Evolutionary conservation across 2,113 vertebrate species (phyloP).

Genomic region (Hemibagrus wyckioides): DNA sequence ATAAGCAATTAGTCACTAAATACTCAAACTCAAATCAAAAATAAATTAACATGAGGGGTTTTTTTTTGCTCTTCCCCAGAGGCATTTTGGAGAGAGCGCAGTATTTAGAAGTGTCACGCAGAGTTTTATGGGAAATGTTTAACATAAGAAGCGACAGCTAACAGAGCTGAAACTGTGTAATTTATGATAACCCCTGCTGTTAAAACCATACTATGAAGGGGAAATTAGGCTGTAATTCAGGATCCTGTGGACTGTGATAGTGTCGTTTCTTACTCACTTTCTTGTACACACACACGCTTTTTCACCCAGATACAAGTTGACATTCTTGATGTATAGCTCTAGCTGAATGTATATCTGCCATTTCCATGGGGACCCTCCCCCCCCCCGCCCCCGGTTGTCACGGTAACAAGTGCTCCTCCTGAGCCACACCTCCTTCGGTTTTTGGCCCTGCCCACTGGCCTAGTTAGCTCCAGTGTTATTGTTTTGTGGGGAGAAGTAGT

Average conservation of each 20-base stretch:
- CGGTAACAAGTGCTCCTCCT: slow-evolving; percentile 49
- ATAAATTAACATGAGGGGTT: slow-evolving; percentile 25
- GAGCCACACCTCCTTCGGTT: slow-evolving; percentile 41
- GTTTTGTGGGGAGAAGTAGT: slow-evolving; percentile 49
- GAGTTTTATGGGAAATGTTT: slow-evolving; percentile 44
- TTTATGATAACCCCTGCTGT: slow-evolving; percentile 36
- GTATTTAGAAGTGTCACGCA: slow-evolving; percentile 46
- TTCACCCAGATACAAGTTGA: slow-evolving; percentile 31
- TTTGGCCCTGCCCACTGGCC: slow-evolving; percentile 46
- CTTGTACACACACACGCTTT: slow-evolving; percentile 23
- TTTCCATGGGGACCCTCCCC: slow-evolving; percentile 49
- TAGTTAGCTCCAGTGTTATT: slow-evolving; percentile 52
- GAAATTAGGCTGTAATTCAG: slow-evolving; percentile 34
- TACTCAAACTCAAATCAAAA: slow-evolving; percentile 16
- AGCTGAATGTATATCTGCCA: slow-evolving; percentile 46
- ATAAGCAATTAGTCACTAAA: slow-evolving; percentile 33
- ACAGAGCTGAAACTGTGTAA: slow-evolving; percentile 22
- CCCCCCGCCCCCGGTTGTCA: slow-evolving; percentile 47
- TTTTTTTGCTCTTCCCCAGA: slow-evolving; percentile 19
- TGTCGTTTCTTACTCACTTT: slow-evolving; percentile 28
- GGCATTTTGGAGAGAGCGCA: slow-evolving; percentile 30
- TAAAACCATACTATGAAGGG: slow-evolving; percentile 30
- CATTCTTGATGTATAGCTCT: slow-evolving; percentile 44
- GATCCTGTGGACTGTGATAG: not conserved
- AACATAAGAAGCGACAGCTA: slow-evolving; percentile 41